Percentiles rank a stretch among this genome's conserved stretches.
Evolutionary conservation across 2,113 vertebrate species (phyloP).

Genomic region (Onychorhynchus coronatus): DNA sequence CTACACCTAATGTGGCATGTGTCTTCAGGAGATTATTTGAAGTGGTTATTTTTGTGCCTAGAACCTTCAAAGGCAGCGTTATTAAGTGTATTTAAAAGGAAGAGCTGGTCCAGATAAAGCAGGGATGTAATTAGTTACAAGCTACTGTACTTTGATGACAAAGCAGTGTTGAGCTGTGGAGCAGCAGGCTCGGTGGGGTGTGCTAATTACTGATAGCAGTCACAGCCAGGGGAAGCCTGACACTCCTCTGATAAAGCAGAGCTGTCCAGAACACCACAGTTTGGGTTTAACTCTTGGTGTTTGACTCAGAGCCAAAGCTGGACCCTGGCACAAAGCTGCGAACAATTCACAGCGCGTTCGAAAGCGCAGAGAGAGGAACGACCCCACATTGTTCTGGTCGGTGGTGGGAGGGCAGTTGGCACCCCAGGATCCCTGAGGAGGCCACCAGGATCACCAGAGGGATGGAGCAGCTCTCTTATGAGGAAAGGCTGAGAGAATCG

Average conservation of each 20-base stretch:
- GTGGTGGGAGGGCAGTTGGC: too few species aligned
- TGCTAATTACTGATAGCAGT: constrained; percentile 54
- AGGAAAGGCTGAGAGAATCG: background rate
- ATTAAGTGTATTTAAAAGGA: constrained; percentile 65
- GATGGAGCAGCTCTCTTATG: background rate
- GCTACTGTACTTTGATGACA: constrained; percentile 63
- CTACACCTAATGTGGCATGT: background rate
- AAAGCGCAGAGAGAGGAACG: background rate
- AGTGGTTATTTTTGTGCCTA: constrained; percentile 57
- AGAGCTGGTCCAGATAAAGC: constrained; percentile 51
- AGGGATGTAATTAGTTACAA: constrained; percentile 67
- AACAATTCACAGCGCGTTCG: fast-evolving
- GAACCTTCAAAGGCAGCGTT: constrained; percentile 45
- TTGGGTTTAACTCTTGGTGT: background rate
- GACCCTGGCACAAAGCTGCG: background rate
- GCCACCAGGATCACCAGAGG: background rate
- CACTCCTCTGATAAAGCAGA: constrained; percentile 45
- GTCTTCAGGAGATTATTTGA: constrained; percentile 53
- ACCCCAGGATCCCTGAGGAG: background rate
- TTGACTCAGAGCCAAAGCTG: background rate
- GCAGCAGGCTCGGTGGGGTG: constrained; percentile 28
- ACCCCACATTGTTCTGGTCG: background rate
- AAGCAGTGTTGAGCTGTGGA: constrained; percentile 9
- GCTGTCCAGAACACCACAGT: background rate
- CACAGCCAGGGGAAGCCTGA: constrained; percentile 45